Evolutionary conservation across 2,888 invertebrate species (phyloP), one percentile per base, ranked within the genome.

Genomic region (Alsophila aescularia): DNA sequence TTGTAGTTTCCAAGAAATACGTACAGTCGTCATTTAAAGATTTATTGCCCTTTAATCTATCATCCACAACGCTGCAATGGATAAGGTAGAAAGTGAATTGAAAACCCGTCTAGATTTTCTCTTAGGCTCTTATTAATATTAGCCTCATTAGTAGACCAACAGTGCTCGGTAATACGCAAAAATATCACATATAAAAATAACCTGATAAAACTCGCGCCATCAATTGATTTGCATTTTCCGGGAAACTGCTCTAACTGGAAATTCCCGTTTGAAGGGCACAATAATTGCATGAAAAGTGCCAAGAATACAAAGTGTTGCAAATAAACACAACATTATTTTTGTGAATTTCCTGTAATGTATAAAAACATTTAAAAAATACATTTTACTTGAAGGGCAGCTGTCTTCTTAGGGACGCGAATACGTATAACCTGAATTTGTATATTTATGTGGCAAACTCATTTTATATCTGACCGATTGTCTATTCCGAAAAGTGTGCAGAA

Each of bases 161-260:
- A 10, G n/a, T 48, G 34, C 49, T 24, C 34, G 14, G 41, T 35
- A 50, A 29, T n/a, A 31, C 13, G 24, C 14, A 13, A 6, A 13
- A 40, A 34, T 51, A 43, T 18, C 5, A 18, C 5, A 18, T 18
- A 18, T 14, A 13, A 4, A 12, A 39, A 34, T 51, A 43, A 51
- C 41, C 40, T 52, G 54, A 59, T 59, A 44, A 59, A 39, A 54
- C 39, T 43, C 43, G 34, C 24, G 34, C 43, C 42, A 35, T 37
- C 45, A 55, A 52, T 52, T 52, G 44, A 59, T 59, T 48, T 49
- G 27, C 32, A 52, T 45, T 55, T 59, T 52, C 55, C 52, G 39
- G 18, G 59, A 52, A 59, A 52, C 51, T 3, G 34, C 24, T 45
- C 27, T 55, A 52, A 45, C 50, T 41, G 42, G 58, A 52, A 60